Evolutionary conservation across 2,888 invertebrate species (phyloP).

Genomic region (Celastrina argiolus): DNA sequence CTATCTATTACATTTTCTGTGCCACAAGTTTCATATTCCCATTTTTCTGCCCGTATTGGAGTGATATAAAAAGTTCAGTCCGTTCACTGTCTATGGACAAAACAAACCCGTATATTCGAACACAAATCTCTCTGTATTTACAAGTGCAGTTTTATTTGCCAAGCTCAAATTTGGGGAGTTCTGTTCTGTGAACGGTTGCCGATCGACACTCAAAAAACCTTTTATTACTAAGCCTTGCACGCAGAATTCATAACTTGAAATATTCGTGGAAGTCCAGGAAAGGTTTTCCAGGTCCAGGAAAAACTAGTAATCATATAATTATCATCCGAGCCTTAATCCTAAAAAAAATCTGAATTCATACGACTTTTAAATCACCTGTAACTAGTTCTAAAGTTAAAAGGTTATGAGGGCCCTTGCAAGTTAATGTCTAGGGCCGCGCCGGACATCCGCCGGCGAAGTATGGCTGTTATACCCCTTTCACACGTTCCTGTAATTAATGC

Average conservation of each 20-base stretch:
- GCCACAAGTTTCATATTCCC: neutral
- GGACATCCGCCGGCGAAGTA: neutral
- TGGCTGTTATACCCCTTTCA: neutral
- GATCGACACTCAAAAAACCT: neutral
- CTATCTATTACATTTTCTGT: neutral
- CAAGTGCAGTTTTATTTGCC: conserved; percentile 11
- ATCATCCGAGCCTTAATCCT: too few species aligned
- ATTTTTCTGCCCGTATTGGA: neutral
- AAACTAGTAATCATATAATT: too few species aligned
- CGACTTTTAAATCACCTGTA: neutral
- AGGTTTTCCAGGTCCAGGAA: too few species aligned
- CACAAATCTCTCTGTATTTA: neutral
- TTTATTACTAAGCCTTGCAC: neutral
- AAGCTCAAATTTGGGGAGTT: neutral
- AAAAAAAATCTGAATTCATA: neutral
- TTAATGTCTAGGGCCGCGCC: too few species aligned
- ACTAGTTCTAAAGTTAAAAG: neutral
- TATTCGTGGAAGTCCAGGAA: too few species aligned
- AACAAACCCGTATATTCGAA: neutral
- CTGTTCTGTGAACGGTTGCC: neutral
- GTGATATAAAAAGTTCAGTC: neutral
- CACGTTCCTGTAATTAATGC: conserved; percentile 8
- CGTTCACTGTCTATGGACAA: neutral
- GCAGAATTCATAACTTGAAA: neutral
- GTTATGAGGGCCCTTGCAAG: neutral